phyloP scores from a whole-genome alignment of 2,797 vertebrate species.

The Setipinna tenuifilis region DNA sequence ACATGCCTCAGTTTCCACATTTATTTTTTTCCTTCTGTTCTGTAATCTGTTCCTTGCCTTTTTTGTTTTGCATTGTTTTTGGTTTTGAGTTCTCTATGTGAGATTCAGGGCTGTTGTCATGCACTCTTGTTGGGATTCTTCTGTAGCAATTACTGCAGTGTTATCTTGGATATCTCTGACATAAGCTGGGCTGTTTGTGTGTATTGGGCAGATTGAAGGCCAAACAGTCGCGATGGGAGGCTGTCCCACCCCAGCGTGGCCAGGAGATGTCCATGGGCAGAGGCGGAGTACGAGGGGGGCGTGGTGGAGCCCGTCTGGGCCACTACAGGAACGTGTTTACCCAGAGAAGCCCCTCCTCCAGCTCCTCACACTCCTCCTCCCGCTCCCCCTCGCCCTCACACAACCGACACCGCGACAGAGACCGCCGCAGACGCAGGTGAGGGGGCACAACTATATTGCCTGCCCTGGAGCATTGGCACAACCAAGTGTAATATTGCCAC shows the following conservation, averaged over 20 bases:
- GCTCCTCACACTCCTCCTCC: constrained; percentile 85
- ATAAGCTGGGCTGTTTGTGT: no score
- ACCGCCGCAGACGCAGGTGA: constrained; percentile 75
- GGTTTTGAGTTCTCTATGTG: not conserved
- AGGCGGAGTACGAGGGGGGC: constrained; percentile 72
- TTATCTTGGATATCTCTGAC: no score
- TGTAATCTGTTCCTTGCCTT: no score
- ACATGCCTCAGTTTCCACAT: no score
- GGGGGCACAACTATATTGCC: not conserved
- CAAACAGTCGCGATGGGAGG: constrained; percentile 79
- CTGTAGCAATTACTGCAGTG: no score
- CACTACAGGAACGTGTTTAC: constrained; percentile 92
- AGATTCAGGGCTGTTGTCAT: not conserved
- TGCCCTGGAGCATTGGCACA: not conserved
- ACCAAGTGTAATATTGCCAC: not conserved
- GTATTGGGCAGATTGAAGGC: constrained; percentile 68
- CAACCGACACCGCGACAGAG: constrained; percentile 72
- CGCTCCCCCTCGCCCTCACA: constrained; percentile 84
- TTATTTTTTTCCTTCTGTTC: no score
- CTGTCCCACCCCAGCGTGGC: constrained; percentile 63
- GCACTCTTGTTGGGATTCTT: not conserved
- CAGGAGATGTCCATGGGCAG: constrained; percentile 65
- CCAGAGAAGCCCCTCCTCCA: constrained; percentile 88
- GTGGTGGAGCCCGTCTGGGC: constrained; percentile 72
- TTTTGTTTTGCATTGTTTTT: not conserved